Evolutionary conservation across 2,888 invertebrate species (phyloP), one percentile per base, ranked within the genome.

Genomic region (Plagodis dolabraria): DNA sequence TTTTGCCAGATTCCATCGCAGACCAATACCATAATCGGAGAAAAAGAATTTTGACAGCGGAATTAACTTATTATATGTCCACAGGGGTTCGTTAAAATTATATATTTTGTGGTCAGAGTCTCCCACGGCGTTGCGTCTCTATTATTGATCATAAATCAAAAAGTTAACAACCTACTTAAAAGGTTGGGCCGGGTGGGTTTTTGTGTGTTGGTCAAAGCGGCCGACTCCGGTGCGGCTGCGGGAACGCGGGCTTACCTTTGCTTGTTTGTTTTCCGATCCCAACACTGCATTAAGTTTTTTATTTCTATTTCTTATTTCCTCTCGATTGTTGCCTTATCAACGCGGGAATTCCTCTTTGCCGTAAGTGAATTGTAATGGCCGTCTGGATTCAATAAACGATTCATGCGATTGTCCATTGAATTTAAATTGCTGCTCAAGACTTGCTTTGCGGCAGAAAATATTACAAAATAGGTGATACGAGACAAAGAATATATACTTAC

Each of bases 141-240:
- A 92, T 92, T 92, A 92, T 92, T 91, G 90, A 86, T 86, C 87
- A 90, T 92, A 92, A 92, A 92, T 92, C 92, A 92, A 92, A 92
- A 92, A 89, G 89, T 92, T 92, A 92, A 92, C 92, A 92, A 92
- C 92, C 89, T 92, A 89, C 91, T 92, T 92, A 92, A 91, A 91
- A 92, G 91, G 87, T 86, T 85, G 82, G 82, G 86, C 80, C 83
- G 87, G 87, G 82, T 84, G 74, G 85, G 90, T 91, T 92, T 92
- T 92, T 91, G 89, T 90, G 75, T 73, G 82, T 68, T 72, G 81
- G 86, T 91, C 91, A 92, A 92, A 92, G 90, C 87, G 70, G 71
- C 91, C 90, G 89, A 77, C 88, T 85, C 78, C 83, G 79, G 70
- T 72, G 71, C 76, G 85, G 83, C 86, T 83, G 80, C 83, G 80